Conservation (phyloP, 2,888 invertebrate genomes). For the Lysandra bellargus region DNA sequence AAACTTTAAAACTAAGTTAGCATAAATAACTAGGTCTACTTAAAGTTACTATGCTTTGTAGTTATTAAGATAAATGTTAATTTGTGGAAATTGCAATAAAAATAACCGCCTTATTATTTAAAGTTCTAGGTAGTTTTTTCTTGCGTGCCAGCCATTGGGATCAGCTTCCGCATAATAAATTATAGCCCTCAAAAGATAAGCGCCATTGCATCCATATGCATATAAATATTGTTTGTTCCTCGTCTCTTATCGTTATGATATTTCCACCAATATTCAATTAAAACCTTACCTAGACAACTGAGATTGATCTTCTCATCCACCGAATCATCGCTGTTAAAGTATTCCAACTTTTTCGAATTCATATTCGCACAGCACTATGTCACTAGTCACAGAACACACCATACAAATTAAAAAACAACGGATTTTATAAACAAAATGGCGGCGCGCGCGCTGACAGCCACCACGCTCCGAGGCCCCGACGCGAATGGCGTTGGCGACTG, state of each 20-base stretch:
- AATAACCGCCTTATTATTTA: background rate
- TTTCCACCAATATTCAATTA: background rate
- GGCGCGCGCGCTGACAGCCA: constrained; percentile 60
- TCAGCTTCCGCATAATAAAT: background rate
- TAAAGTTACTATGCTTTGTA: background rate
- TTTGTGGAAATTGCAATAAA: background rate
- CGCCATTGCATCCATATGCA: background rate
- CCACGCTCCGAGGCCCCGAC: constrained; percentile 57
- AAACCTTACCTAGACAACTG: constrained; percentile 73
- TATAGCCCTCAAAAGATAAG: background rate
- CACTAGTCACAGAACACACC: constrained; percentile 65
- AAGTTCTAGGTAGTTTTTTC: background rate
- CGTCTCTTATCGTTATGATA: background rate
- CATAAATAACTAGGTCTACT: background rate
- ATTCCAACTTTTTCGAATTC: constrained; percentile 79
- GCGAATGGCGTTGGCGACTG: constrained; percentile 70
- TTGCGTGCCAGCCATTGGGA: background rate
- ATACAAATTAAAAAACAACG: constrained; percentile 40
- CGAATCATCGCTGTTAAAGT: constrained; percentile 70
- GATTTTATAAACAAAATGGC: constrained; percentile 57
- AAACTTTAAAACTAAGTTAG: background rate
- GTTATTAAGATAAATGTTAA: background rate
- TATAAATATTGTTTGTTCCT: background rate
- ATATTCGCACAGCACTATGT: constrained; percentile 57
- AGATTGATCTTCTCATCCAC: constrained; percentile 74